Evolutionary conservation across 2,113 vertebrate genomes (phyloP).

Genomic region (Hiodon tergisus): DNA sequence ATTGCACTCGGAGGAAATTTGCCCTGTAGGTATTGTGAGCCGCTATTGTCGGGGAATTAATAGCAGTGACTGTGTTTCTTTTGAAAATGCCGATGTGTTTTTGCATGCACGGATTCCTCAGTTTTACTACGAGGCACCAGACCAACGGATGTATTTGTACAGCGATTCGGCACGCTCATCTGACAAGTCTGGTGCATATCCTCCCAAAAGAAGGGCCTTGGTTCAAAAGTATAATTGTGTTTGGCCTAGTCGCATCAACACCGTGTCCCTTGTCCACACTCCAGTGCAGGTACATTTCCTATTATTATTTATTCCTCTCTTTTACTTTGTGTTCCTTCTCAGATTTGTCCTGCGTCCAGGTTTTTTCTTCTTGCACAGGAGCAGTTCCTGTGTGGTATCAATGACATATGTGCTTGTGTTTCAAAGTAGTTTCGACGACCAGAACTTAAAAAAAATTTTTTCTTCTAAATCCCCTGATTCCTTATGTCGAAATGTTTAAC

Average conservation of each 20-base stretch:
- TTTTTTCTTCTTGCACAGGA: neutral
- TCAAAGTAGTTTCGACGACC: too few species aligned
- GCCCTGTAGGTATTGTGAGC: conserved; percentile 49
- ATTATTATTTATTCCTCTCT: neutral
- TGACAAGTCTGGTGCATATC: conserved; percentile 6
- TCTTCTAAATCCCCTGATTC: too few species aligned
- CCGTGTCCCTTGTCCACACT: neutral
- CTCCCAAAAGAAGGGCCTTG: neutral
- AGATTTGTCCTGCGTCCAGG: neutral
- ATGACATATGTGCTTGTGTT: too few species aligned
- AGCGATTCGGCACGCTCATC: neutral
- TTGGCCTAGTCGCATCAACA: neutral
- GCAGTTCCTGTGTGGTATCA: too few species aligned
- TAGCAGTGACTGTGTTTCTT: conserved; percentile 33
- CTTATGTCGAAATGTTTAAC: too few species aligned
- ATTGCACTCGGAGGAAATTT: conserved; percentile 34
- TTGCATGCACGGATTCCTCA: conserved; percentile 9
- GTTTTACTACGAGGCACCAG: neutral
- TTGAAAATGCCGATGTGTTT: conserved; percentile 16
- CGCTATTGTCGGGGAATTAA: conserved; percentile 47
- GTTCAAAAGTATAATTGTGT: neutral
- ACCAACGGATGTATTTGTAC: conserved; percentile 4
- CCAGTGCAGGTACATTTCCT: neutral
- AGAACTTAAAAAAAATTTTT: too few species aligned
- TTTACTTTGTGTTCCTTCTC: neutral